Evolutionary conservation across 2,797 vertebrate species (phyloP).

Genomic region (Enteromius trimaculatus): DNA sequence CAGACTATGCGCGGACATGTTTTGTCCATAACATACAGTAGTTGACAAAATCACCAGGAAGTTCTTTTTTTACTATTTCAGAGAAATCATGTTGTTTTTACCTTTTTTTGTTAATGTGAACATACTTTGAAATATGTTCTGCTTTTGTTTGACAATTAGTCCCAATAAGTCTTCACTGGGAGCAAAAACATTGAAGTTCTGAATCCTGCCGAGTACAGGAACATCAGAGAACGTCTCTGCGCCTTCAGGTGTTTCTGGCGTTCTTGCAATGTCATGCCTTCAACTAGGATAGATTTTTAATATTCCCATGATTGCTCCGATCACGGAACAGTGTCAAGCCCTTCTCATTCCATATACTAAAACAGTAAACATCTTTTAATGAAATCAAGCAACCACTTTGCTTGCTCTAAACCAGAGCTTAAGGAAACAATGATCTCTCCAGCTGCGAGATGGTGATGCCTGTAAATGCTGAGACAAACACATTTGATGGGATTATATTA

Average conservation of each 20-base stretch:
- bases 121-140: neutral
- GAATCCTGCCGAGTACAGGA: neutral
- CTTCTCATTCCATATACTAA: slow-evolving; percentile 1
- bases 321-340: neutral
- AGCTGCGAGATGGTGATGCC: slow-evolving; percentile 69
- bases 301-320: neutral
- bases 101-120: neutral
- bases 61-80: neutral
- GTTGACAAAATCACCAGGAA: neutral
- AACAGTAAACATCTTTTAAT: slow-evolving; percentile 33
- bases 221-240: neutral
- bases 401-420: slow-evolving; percentile 16
- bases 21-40: neutral
- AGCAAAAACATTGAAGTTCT: neutral
- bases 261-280: slow-evolving; percentile 3
- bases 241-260: neutral
- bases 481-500: slow-evolving; percentile 78
- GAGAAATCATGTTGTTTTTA: neutral
- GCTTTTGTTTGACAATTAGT: neutral
- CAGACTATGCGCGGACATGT: neutral
- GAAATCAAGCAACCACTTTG: slow-evolving; percentile 28
- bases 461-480: slow-evolving; percentile 79
- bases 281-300: neutral
- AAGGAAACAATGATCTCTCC: slow-evolving; percentile 33
- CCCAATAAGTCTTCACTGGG: neutral